These are phyloP conservation scores for Drosophila mauritiana DNA, from an alignment of 1,140 invertebrate genomes.

Conservation along the genomic window DNA sequence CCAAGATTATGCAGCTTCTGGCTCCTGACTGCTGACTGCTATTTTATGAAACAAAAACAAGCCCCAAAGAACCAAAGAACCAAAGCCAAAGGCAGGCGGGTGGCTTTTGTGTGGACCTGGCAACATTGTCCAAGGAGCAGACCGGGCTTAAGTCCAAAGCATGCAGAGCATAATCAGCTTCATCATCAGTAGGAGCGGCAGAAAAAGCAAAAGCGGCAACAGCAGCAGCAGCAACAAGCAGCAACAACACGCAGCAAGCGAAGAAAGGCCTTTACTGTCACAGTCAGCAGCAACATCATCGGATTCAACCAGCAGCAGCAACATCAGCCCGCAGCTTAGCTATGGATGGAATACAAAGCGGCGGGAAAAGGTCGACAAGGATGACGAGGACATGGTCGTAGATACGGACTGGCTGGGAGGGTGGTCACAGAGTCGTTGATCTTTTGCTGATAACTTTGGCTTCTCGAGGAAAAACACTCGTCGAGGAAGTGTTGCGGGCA, in stretches of 20 bases:
- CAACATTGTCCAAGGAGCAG: conserved; percentile 67
- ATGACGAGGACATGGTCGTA: conserved; percentile 27
- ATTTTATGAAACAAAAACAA: conserved; percentile 75
- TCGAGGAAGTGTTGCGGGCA: conserved; percentile 60
- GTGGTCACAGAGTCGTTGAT: conserved; percentile 69
- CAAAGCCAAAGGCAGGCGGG: conserved; percentile 18
- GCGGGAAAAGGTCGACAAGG: conserved; percentile 54
- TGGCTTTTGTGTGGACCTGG: conserved; percentile 55
- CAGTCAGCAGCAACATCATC: conserved; percentile 46
- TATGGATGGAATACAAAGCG: conserved; percentile 63
- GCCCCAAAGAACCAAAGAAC: conserved; percentile 38
- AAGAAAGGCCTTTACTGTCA: conserved; percentile 79
- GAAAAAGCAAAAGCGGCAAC: conserved; percentile 26
- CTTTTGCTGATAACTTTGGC: conserved; percentile 81
- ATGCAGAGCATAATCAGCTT: conserved; percentile 80
- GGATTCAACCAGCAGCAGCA: conserved; percentile 27
- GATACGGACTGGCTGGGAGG: conserved; percentile 33
- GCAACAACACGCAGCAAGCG: conserved; percentile 59
- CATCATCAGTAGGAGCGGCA: conserved; percentile 65
- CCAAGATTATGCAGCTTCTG: conserved; percentile 73
- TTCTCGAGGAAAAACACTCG: conserved; percentile 56
- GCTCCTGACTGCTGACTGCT: conserved; percentile 55
- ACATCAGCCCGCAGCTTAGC: conserved; percentile 54
- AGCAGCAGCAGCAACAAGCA: conserved; percentile 47
- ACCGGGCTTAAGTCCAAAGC: conserved; percentile 58